phyloP scores from a whole-genome alignment of 2,888 invertebrate species.

The Anagyrus pseudococci region DNA sequence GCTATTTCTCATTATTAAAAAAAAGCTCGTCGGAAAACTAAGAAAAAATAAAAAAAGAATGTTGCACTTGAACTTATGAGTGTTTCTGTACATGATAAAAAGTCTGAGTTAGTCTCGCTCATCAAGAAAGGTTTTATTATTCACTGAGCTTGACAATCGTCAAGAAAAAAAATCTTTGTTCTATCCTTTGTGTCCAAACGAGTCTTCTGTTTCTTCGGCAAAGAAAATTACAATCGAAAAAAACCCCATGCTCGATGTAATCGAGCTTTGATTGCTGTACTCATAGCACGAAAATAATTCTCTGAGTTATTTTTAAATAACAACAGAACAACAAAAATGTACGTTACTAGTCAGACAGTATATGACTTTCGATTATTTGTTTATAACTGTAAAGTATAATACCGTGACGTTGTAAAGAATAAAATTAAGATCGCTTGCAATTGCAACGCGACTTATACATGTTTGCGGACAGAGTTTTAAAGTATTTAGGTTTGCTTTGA shows the following conservation, averaged over 20 bases:
- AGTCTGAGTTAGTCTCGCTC: background rate
- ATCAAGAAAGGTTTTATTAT: constrained; percentile 1
- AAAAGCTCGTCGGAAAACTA: constrained; percentile 13
- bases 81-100: constrained; percentile 17
- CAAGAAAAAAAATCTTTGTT: background rate
- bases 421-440: constrained; percentile 17
- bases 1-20: background rate
- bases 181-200: background rate
- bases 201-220: constrained; percentile 24
- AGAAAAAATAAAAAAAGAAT: too few species aligned
- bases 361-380: constrained; percentile 21
- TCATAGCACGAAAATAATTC: background rate
- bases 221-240: too few species aligned
- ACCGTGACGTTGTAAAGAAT: constrained; percentile 13
- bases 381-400: constrained; percentile 29
- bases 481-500: constrained; percentile 24
- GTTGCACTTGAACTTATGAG: constrained; percentile 17
- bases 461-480: constrained; percentile 10
- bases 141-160: constrained; percentile 8
- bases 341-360: constrained; percentile 25
- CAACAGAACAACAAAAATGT: constrained; percentile 9
- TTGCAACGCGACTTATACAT: constrained; percentile 7
- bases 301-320: constrained; percentile 9
- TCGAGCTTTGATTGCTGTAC: too few species aligned
- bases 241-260: too few species aligned